Conservation (phyloP, 2,888 invertebrate species). For the Drosophila meridiana region DNA sequence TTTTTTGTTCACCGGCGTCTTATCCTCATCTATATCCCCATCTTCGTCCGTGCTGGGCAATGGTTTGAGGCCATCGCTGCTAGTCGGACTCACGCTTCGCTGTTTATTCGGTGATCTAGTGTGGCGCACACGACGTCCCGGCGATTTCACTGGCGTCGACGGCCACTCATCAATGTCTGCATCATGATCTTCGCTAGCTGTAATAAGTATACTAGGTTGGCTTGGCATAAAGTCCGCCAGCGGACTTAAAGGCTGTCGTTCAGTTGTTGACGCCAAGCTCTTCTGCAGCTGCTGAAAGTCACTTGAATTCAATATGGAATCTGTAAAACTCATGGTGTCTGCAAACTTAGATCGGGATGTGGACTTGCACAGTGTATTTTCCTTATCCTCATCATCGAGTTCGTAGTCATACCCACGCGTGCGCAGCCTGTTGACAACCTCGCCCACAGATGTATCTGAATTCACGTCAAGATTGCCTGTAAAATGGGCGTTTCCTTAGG, state of each 20-base stretch:
- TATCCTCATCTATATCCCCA: slow-evolving; percentile 45
- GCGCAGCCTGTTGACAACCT: slow-evolving; percentile 72
- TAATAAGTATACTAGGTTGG: slow-evolving; percentile 53
- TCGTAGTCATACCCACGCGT: slow-evolving; percentile 34
- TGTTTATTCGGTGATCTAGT: slow-evolving; percentile 71
- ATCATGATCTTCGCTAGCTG: slow-evolving; percentile 58
- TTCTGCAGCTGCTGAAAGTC: slow-evolving; percentile 75
- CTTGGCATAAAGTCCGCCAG: slow-evolving; percentile 51
- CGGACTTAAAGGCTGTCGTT: slow-evolving; percentile 79
- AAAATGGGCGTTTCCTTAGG: neutral
- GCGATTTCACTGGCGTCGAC: slow-evolving; percentile 69
- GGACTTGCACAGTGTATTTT: slow-evolving; percentile 71
- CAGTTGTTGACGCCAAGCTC: slow-evolving; percentile 41
- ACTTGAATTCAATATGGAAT: slow-evolving; percentile 79
- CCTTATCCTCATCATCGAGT: slow-evolving; percentile 65
- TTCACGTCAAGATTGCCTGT: slow-evolving; percentile 77
- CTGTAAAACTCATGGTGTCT: slow-evolving; percentile 83
- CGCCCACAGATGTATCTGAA: slow-evolving; percentile 74
- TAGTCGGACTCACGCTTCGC: slow-evolving; percentile 48
- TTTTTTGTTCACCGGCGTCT: slow-evolving; percentile 69
- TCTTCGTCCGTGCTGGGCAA: slow-evolving; percentile 54
- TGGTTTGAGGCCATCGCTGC: slow-evolving; percentile 57
- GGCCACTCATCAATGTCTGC: slow-evolving; percentile 83
- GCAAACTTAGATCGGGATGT: slow-evolving; percentile 42
- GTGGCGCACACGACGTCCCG: slow-evolving; percentile 68